phyloP scores from a whole-genome alignment of 1,140 invertebrate species.

The Cydia strobilella region DNA sequence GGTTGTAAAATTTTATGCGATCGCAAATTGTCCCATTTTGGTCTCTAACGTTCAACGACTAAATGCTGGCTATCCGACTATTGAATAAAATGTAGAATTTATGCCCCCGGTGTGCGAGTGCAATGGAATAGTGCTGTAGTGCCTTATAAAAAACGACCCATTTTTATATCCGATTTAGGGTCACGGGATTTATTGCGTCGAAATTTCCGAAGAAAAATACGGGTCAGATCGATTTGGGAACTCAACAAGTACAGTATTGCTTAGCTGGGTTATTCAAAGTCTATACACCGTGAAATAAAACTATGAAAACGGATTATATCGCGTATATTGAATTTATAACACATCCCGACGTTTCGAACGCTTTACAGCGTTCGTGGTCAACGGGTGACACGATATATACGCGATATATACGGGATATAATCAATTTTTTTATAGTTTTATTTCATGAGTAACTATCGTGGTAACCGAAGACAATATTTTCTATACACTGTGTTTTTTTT shows the following conservation, averaged over 20 bases:
- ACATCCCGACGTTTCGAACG: too few relatives aligned
- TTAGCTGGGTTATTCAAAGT: neutral
- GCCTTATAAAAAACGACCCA: constrained; percentile 24
- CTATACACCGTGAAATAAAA: too few relatives aligned
- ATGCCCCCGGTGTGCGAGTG: constrained; percentile 16
- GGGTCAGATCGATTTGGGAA: constrained; percentile 1
- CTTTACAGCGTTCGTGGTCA: too few relatives aligned
- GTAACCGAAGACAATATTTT: too few relatives aligned
- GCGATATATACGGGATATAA: too few relatives aligned
- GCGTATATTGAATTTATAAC: too few relatives aligned
- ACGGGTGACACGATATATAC: too few relatives aligned
- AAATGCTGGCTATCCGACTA: constrained; percentile 24
- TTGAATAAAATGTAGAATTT: constrained; percentile 30
- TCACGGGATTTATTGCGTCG: constrained; percentile 19
- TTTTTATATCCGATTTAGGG: constrained; percentile 30
- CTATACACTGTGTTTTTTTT: too few relatives aligned
- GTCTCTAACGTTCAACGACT: constrained; percentile 29
- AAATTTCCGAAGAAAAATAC: constrained; percentile 14
- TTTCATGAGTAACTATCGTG: too few relatives aligned
- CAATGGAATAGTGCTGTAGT: constrained; percentile 29
- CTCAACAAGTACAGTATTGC: constrained; percentile 22
- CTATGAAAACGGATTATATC: too few relatives aligned
- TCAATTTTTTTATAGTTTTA: too few relatives aligned
- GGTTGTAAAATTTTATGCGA: constrained; percentile 29
- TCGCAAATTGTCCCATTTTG: constrained; percentile 31